Evolutionary conservation across 2,113 vertebrate species (phyloP).

Genomic region (Eulacestoma nigropectus): DNA sequence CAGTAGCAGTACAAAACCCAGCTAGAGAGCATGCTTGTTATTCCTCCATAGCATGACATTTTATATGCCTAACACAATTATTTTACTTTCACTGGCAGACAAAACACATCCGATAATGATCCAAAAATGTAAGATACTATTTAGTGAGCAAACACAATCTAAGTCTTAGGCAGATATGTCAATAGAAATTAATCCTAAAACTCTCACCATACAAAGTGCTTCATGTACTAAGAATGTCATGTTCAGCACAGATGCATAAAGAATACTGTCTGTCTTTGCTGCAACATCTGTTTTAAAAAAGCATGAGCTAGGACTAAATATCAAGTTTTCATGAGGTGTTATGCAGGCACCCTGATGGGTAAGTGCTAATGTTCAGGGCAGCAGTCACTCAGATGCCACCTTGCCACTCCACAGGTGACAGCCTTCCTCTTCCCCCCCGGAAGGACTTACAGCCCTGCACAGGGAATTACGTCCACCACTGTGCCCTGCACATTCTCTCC

Average conservation of each 20-base stretch:
- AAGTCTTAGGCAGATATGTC: neutral
- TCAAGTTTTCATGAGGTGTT: neutral
- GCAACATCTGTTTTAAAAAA: neutral
- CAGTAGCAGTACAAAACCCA: neutral
- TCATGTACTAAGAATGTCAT: neutral
- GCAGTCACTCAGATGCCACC: neutral
- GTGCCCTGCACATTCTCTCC: rapidly evolving
- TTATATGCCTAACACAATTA: neutral
- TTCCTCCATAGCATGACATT: neutral
- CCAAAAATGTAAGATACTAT: neutral
- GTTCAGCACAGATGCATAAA: neutral
- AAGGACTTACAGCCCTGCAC: neutral
- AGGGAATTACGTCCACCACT: rapidly evolving
- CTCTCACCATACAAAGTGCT: neutral
- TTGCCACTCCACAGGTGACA: neutral
- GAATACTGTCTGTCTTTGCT: neutral
- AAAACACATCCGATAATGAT: neutral
- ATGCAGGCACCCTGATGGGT: neutral
- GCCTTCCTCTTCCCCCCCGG: neutral
- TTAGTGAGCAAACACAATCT: neutral
- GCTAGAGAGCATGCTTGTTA: neutral
- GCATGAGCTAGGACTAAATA: neutral
- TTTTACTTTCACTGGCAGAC: neutral
- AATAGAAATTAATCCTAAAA: neutral
- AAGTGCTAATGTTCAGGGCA: neutral